Evolutionary conservation across 2,888 invertebrate species (phyloP).

Genomic region (Agelastica alni): DNA sequence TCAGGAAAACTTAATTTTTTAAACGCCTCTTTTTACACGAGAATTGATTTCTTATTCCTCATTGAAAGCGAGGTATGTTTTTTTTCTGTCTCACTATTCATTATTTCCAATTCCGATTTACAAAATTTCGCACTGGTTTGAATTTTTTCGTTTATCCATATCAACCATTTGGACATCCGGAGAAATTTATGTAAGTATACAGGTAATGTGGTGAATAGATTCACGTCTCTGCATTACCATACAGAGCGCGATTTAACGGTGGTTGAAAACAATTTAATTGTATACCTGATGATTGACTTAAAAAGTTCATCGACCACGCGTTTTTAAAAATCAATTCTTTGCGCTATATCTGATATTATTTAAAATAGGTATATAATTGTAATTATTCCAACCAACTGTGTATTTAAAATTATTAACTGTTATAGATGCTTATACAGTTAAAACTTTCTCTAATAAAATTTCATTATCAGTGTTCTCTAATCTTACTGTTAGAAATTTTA

Average conservation of each 20-base stretch:
- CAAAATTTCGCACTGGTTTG: too few relatives aligned
- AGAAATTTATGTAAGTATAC: neutral
- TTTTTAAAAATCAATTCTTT: conserved; percentile 4
- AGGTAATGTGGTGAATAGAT: neutral
- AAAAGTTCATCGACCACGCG: conserved; percentile 7
- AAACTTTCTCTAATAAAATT: too few relatives aligned
- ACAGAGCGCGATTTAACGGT: conserved; percentile 6
- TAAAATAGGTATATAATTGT: neutral
- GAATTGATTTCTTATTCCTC: neutral
- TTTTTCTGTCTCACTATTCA: too few relatives aligned
- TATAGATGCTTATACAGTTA: too few relatives aligned
- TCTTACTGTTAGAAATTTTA: too few relatives aligned
- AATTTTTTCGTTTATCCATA: too few relatives aligned
- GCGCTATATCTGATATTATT: neutral
- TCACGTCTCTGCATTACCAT: conserved; percentile 3
- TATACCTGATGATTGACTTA: neutral
- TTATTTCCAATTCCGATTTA: neutral
- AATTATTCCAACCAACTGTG: too few relatives aligned
- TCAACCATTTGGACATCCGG: conserved; percentile 6
- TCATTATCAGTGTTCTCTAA: too few relatives aligned
- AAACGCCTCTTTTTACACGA: neutral
- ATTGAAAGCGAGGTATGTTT: neutral
- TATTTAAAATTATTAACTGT: too few relatives aligned
- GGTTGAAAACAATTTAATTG: neutral
- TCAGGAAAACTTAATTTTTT: neutral